Percentiles rank a stretch among this genome's conserved stretches.
Evolutionary conservation across 64 coral and sea anemone genomes (phyloP).

Genomic region (Pachyseris speciosa): DNA sequence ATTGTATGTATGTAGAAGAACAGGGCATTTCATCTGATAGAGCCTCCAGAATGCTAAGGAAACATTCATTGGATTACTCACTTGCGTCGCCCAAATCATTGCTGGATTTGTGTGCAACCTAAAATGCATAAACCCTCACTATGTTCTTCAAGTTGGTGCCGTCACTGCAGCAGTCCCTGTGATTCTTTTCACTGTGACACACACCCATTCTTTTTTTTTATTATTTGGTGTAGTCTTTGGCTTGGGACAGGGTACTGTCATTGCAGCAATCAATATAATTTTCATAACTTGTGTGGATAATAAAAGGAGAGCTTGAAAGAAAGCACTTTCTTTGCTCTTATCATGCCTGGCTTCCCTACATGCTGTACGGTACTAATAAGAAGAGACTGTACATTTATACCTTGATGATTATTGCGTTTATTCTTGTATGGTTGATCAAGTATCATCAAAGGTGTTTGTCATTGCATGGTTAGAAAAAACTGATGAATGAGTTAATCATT

Average conservation of each 20-base stretch:
- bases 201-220: slow-evolving; percentile 37
- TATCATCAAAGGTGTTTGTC: too few relatives aligned
- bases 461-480: too few relatives aligned
- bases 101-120: slow-evolving; percentile 12
- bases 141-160: slow-evolving; percentile 11
- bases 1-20: slow-evolving; percentile 54
- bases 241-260: background rate
- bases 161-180: background rate
- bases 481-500: too few relatives aligned
- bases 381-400: too few relatives aligned
- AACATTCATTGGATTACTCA: slow-evolving; percentile 40
- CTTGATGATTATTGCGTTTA: too few relatives aligned
- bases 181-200: background rate
- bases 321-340: too few relatives aligned
- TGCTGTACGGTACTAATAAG: too few relatives aligned
- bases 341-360: too few relatives aligned
- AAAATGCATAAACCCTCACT: slow-evolving; percentile 6
- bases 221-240: slow-evolving; percentile 42
- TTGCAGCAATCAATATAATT: slow-evolving; percentile 6
- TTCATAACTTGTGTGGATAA: slow-evolving; percentile 37
- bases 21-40: slow-evolving; percentile 10
- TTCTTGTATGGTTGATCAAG: too few relatives aligned
- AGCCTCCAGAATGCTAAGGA: slow-evolving; percentile 23
- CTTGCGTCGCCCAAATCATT: background rate
- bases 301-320: slow-evolving; percentile 12